Conservation (phyloP, 2,888 invertebrate genomes). For the Sarcophaga rosellei region DNA sequence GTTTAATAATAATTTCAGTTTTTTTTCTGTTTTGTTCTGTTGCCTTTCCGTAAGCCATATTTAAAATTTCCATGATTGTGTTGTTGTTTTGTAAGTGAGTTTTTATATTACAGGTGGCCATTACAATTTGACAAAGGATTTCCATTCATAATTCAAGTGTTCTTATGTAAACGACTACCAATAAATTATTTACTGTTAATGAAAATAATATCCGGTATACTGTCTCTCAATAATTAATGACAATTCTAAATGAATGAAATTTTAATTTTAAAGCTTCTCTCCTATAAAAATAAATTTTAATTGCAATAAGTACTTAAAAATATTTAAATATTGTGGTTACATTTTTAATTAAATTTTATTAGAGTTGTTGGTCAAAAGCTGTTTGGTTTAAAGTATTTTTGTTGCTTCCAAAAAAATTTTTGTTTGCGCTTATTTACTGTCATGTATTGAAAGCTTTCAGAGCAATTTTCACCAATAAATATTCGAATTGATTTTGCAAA, state of each 20-base stretch:
- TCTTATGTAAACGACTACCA: constrained; percentile 13
- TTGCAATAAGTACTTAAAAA: not conserved
- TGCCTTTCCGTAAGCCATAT: not conserved
- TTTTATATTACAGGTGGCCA: constrained; percentile 2
- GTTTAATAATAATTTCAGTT: constrained; percentile 20
- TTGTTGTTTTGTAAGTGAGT: no score
- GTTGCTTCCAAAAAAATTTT: no score
- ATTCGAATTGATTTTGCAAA: no score
- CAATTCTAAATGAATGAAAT: not conserved
- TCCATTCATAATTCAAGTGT: constrained; percentile 29
- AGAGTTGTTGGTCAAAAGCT: no score
- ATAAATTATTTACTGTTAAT: constrained; percentile 38
- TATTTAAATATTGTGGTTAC: no score
- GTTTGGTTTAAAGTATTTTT: no score
- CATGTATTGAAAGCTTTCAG: no score
- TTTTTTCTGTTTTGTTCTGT: constrained; percentile 1
- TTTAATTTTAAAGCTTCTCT: not conserved
- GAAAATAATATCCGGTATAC: constrained; percentile 54
- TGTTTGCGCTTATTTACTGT: no score
- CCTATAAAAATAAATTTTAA: not conserved
- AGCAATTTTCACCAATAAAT: no score
- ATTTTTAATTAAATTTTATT: no score
- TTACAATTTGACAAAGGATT: constrained; percentile 19
- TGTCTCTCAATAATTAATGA: constrained; percentile 40
- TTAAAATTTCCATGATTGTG: not conserved